Base-by-base conservation (phyloP, 2,797 vertebrate species). In the Pangasius krempfi region DNA sequence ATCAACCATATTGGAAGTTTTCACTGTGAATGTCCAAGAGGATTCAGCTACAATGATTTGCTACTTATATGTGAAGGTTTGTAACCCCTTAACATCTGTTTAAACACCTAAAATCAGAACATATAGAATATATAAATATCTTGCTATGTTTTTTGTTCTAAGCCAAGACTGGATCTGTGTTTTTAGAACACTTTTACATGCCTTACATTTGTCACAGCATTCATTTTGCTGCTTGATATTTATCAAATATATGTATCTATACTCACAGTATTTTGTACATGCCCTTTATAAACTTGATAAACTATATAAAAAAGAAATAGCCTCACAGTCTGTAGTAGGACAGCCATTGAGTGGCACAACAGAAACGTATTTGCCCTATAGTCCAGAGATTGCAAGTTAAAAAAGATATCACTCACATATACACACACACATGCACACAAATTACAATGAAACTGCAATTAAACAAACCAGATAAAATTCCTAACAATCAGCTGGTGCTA, bases 1-100 rank as follows among this genome's bases (percentile, higher is more conserved):
- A 96, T 99, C 95, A 99, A 99, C 95, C 98, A 98, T 91, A 97
- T 98, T 0, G 97, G 98, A 75, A 99, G 97, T 92, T 99, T 98
- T 96, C 96, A 96, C 87, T 99, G 98, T 47, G 97, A 98, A 94
- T 99, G 97, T 89, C 97, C 97, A 13, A 96, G 96, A 80, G 98
- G 97, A 72, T 99, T 99, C 96, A 96, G 96, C 93, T 98, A 98
- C 95, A 97, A 97, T 94, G 96, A 97, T 92, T 95, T 97, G 83
- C 93, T 98, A 70, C 96, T 98, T 90, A 96, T 97, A 92, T 99
- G 98, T 0, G 96, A 98, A 98, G 98, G 98, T 98, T 93, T 91
- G 87, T 85, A 85, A 8, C 2, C n/a, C 0, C 13, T 64, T 72
- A 73, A 66, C 20, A 85, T 68, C 44, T 54, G 14, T 14, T 52